Evolutionary conservation across 2,113 vertebrate genomes (phyloP).

Genomic region (Redunca redunca): DNA sequence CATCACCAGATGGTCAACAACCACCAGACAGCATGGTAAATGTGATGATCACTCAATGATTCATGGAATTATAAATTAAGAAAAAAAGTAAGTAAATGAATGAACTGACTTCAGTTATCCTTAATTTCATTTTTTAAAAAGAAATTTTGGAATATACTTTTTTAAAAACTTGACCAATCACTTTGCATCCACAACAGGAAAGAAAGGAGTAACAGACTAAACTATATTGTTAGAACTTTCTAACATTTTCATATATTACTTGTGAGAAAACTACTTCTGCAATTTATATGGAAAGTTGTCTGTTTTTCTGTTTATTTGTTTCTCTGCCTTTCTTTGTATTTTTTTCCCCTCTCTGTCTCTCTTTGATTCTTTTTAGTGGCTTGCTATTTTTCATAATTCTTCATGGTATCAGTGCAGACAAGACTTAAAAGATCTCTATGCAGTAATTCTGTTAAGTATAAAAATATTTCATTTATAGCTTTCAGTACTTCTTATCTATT

Average conservation of each 20-base stretch:
- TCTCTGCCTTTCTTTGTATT: not conserved
- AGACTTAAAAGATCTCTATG: constrained; percentile 45
- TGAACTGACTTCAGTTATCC: not conserved
- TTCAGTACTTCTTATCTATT: constrained; percentile 75
- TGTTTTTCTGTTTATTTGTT: not conserved
- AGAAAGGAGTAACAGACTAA: not conserved
- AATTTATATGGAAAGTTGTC: not conserved
- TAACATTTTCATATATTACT: not conserved
- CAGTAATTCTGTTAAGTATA: constrained; percentile 61
- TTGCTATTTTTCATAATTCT: constrained; percentile 62
- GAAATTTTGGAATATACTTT: not conserved
- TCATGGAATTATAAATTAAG: not conserved
- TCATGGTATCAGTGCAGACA: constrained; percentile 10
- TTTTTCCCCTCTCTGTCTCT: not conserved
- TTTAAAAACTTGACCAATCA: not conserved
- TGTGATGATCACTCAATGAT: not conserved
- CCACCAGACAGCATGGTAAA: not conserved
- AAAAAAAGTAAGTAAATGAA: not conserved
- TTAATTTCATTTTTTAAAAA: not conserved
- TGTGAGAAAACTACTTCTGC: not conserved
- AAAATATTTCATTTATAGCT: constrained; percentile 75
- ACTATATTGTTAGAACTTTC: not conserved
- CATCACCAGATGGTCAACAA: not conserved
- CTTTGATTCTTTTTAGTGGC: not conserved
- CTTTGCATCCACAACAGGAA: not conserved